Conservation (phyloP, 2,888 invertebrate genomes). For the Linnaemya vulpina region DNA sequence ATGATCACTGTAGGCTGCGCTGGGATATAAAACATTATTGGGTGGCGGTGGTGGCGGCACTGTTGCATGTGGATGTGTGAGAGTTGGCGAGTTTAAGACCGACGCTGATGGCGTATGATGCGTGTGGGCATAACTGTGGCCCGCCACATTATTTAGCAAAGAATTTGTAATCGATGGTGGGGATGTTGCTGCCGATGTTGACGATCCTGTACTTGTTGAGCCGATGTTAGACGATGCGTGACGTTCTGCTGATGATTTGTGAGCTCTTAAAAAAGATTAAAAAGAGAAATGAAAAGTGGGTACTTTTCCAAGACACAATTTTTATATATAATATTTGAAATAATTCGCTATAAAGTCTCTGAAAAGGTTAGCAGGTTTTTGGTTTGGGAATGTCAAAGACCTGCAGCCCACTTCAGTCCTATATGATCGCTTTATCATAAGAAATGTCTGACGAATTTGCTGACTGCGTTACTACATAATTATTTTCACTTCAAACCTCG, state of each 20-base stretch:
- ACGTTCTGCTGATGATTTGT: constrained; percentile 61
- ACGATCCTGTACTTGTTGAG: constrained; percentile 18
- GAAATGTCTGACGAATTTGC: too few relatives aligned
- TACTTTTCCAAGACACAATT: neutral
- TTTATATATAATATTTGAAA: too few relatives aligned
- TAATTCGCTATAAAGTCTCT: too few relatives aligned
- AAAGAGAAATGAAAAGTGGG: neutral
- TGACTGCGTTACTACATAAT: too few relatives aligned
- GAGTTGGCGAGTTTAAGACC: constrained; percentile 63
- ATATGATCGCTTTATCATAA: too few relatives aligned
- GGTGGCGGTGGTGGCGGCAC: constrained; percentile 74
- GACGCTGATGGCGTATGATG: constrained; percentile 54
- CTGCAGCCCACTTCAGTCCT: too few relatives aligned
- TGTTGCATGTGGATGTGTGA: constrained; percentile 68
- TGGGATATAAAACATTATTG: constrained; percentile 81
- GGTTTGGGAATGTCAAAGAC: too few relatives aligned
- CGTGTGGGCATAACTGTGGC: constrained; percentile 73
- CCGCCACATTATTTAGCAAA: constrained; percentile 68
- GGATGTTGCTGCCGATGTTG: constrained; percentile 36
- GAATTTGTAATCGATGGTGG: constrained; percentile 50
- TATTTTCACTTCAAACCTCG: too few relatives aligned
- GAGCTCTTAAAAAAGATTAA: constrained; percentile 29
- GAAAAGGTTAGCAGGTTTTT: too few relatives aligned
- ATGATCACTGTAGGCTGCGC: constrained; percentile 82
- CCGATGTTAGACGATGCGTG: constrained; percentile 22